Conservation (phyloP, 2,888 invertebrate genomes). For the Cephus pygmeus region DNA sequence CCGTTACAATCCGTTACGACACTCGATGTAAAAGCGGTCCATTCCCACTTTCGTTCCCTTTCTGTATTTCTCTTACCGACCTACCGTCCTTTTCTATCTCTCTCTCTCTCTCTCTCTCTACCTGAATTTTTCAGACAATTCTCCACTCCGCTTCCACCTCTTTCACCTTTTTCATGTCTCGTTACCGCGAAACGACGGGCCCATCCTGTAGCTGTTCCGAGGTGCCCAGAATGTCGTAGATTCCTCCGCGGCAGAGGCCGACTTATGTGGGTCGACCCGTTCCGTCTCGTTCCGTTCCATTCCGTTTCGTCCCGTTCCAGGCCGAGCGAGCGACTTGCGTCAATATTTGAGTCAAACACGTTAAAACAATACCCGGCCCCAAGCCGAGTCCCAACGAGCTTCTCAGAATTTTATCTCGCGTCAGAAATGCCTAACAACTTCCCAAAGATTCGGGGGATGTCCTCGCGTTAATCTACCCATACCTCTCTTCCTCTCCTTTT, state of each 20-base stretch:
- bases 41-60: constrained; percentile 16
- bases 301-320: constrained; percentile 46
- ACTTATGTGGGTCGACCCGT: constrained; percentile 60
- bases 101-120: constrained; percentile 19
- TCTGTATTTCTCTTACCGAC: constrained; percentile 18
- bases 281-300: constrained; percentile 38
- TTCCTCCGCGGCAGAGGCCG: not conserved
- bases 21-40: constrained; percentile 6
- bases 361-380: constrained; percentile 64
- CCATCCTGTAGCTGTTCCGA: not conserved
- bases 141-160: not conserved
- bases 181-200: not conserved
- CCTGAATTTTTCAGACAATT: not conserved
- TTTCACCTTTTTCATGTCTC: not conserved
- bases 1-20: constrained; percentile 13
- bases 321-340: constrained; percentile 59
- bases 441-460: constrained; percentile 26
- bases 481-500: too few species aligned
- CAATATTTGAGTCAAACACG: constrained; percentile 66
- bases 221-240: not conserved
- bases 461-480: not conserved
- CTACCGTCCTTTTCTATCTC: constrained; percentile 17
- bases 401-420: constrained; percentile 64
- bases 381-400: constrained; percentile 55
- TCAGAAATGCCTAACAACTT: constrained; percentile 59